These are phyloP conservation scores for Psilanteris sp. DNA, from an alignment of 1,140 invertebrate species.

Conservation along the genomic window DNA sequence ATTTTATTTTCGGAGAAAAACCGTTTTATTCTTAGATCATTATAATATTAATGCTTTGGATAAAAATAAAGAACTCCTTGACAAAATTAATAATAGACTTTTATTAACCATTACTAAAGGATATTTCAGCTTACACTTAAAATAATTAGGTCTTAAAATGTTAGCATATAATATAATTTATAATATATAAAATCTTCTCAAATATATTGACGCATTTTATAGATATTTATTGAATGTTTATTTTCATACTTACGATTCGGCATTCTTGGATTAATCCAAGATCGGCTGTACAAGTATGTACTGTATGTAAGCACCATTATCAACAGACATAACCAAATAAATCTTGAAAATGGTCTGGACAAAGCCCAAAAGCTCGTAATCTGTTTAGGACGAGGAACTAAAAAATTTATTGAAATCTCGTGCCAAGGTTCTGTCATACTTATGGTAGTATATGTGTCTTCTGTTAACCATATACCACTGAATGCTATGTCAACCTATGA, in stretches of 20 bases:
- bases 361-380: constrained; percentile 71
- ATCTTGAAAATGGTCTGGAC: constrained; percentile 64
- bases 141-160: too few relatives aligned
- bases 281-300: constrained; percentile 46
- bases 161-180: too few relatives aligned
- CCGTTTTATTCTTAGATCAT: too few relatives aligned
- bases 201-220: too few relatives aligned
- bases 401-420: constrained; percentile 62
- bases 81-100: too few relatives aligned
- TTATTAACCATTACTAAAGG: too few relatives aligned
- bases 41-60: too few relatives aligned
- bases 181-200: too few relatives aligned
- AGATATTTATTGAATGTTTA: too few relatives aligned
- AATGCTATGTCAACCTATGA: constrained; percentile 73
- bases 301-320: constrained; percentile 50
- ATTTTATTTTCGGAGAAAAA: too few relatives aligned
- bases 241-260: constrained; percentile 63
- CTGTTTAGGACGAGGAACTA: constrained; percentile 71
- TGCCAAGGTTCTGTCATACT: constrained; percentile 68
- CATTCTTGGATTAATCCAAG: constrained; percentile 63
- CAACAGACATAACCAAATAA: constrained; percentile 65
- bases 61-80: too few relatives aligned
- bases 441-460: constrained; percentile 48
- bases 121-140: too few relatives aligned
- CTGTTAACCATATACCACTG: constrained; percentile 65